Percentiles rank a stretch among this genome's conserved stretches.
Evolutionary conservation across 2,888 invertebrate species (phyloP).

Genomic region (Rhamnusium bicolor): DNA sequence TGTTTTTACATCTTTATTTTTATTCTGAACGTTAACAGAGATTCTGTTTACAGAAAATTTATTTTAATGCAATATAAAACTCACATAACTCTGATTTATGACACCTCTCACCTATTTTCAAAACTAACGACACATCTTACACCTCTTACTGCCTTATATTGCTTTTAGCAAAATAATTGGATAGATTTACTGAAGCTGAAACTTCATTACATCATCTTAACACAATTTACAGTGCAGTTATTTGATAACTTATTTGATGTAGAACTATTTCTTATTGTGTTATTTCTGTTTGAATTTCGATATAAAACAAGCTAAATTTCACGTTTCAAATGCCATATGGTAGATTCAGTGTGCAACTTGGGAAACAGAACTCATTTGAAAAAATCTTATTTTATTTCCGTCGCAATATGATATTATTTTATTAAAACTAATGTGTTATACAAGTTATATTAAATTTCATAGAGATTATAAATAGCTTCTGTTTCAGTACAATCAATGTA

Average conservation of each 20-base stretch:
- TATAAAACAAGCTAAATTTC: constrained; percentile 5
- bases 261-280: constrained; percentile 13
- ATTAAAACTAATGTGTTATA: background rate
- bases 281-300: background rate
- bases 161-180: constrained; percentile 41
- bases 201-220: constrained; percentile 46
- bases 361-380: background rate
- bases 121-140: background rate
- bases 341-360: background rate
- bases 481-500: too few relatives aligned
- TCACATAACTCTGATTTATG: background rate
- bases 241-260: constrained; percentile 21
- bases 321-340: constrained; percentile 7
- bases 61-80: background rate
- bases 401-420: background rate
- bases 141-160: background rate
- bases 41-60: background rate
- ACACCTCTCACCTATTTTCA: background rate
- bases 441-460: background rate
- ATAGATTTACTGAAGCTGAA: constrained; percentile 44
- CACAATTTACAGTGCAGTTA: constrained; percentile 40
- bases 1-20: too few relatives aligned
- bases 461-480: too few relatives aligned
- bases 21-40: too few relatives aligned
- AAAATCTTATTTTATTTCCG: background rate